Base-by-base conservation (phyloP, 2,113 vertebrate species). In the Reinhardtius hippoglossoides region DNA sequence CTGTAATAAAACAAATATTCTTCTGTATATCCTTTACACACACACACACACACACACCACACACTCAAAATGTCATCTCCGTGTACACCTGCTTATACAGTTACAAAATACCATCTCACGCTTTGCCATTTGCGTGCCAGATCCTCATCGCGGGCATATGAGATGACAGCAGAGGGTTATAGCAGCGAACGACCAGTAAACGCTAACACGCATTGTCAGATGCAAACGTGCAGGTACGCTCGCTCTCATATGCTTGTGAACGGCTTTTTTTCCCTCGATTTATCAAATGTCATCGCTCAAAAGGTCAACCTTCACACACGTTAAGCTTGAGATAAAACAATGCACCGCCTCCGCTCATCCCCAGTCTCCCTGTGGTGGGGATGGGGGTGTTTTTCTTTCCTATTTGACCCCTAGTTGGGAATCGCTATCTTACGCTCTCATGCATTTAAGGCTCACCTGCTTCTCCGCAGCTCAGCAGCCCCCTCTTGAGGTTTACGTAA, bases 311-410 rank as follows among this genome's bases (percentile, higher is more conserved):
- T 85, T 81, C 40, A 62, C 78, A 78, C 80, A n/a, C 31, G 76
- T 77, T 88, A 79, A 62, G 87, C 88, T 79, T 12, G 40, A 90
- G 90, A 90, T 89, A 82, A 88, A 91, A 87, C 84, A 76, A 78
- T 56, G 73, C 46, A 9, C 46, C 35, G 26, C 83, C 86, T 89
- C 91, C 73, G 86, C 84, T 79, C 84, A 67, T 84, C 81, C 69
- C 74, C 73, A 54, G 16, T 68, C 52, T 68, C 79, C 57, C 46
- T 12, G 20, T 44, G 60, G 73, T 62, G 72, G 31, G 68, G 44
- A 56, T 70, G 37, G 1, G n/a, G 14, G 1, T 2, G 3, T 15
- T 55, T 63, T 64, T 31, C 37, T 35, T 37, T 61, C 46, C 27
- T 54, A 35, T 63, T 56, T 74, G 65, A 88, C 55, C 88, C 55